Evolutionary conservation across 2,797 vertebrate genomes (phyloP).

Genomic region (Lithobates pipiens): DNA sequence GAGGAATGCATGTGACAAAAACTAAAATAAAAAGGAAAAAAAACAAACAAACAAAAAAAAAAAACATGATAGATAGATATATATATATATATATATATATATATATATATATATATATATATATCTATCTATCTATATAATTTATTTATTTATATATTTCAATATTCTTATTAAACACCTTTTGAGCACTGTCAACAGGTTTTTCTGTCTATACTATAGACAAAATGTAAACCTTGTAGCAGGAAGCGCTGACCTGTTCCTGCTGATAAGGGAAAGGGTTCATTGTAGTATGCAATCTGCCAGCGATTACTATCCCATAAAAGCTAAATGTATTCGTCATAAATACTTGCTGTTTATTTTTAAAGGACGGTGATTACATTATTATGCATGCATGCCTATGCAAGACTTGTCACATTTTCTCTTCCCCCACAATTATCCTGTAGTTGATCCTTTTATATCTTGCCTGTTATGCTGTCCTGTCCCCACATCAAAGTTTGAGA

Average conservation of each 20-base stretch:
- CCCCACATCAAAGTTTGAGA: not conserved
- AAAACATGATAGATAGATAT: no score
- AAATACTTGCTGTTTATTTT: not conserved
- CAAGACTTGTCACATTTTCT: not conserved
- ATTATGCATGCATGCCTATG: not conserved
- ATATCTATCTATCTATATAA: no score
- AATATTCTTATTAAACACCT: not conserved
- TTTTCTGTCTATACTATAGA: no score
- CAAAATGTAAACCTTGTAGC: not conserved
- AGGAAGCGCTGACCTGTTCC: no score
- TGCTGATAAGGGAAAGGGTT: not conserved
- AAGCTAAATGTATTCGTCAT: not conserved
- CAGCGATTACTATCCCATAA: not conserved
- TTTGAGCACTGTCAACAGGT: no score
- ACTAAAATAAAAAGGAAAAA: no score
- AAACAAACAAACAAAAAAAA: no score
- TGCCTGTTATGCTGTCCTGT: not conserved
- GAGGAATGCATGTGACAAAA: no score
- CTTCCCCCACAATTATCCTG: constrained; percentile 6
- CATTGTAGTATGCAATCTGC: not conserved
- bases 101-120: no score
- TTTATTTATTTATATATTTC: not conserved
- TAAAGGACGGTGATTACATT: not conserved
- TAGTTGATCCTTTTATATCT: not conserved
- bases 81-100: no score